Evolutionary conservation across 2,113 vertebrate species (phyloP).

Genomic region (Megaceryle maxima): DNA sequence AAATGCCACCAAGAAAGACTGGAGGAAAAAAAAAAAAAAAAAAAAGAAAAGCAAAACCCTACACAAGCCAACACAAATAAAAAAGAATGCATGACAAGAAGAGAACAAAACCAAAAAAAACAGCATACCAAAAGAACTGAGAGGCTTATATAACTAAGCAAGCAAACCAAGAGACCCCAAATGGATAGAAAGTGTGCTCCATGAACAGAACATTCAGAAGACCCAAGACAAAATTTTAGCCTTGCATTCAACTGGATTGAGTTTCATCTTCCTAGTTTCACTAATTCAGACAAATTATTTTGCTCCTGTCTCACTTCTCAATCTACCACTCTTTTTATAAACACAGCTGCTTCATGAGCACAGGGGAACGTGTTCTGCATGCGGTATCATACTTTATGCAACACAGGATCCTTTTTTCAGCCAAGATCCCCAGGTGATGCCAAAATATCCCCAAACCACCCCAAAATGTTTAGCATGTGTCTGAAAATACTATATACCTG

Average conservation of each 20-base stretch:
- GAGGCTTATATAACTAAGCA: fast-evolving
- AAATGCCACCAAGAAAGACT: too few relatives aligned
- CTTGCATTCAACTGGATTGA: not conserved
- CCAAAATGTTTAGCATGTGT: not conserved
- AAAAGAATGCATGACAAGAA: not conserved
- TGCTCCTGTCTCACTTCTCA: not conserved
- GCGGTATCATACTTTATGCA: not conserved
- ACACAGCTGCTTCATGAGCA: not conserved
- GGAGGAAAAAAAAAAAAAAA: too few relatives aligned
- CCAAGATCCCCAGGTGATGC: not conserved
- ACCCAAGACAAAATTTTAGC: not conserved
- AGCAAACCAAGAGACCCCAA: not conserved
- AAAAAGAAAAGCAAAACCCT: not conserved
- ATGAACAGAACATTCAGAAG: not conserved
- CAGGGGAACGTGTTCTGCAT: not conserved
- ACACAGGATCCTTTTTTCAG: fast-evolving
- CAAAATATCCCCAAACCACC: not conserved
- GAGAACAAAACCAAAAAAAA: not conserved
- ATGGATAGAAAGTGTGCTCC: not conserved
- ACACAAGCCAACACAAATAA: not conserved
- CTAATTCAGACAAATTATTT: not conserved
- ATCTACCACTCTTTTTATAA: not conserved
- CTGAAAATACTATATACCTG: not conserved
- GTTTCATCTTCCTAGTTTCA: not conserved
- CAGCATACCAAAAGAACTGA: not conserved